Conservation (phyloP, 2,113 vertebrate genomes). For the Podarcis raffonei region DNA sequence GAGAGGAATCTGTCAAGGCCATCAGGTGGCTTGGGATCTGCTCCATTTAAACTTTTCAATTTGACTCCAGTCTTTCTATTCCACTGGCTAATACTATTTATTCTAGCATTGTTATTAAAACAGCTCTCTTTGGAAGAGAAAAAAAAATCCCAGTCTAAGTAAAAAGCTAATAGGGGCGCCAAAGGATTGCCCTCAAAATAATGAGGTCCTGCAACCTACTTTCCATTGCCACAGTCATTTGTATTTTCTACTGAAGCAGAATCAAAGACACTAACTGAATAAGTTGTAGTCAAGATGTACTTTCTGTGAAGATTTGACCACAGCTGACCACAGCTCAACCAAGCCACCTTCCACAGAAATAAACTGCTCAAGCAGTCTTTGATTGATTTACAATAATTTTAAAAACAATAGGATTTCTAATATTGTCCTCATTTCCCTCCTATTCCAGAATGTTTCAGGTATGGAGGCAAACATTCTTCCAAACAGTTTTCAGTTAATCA, state of each 20-base stretch:
- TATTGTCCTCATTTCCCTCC: neutral
- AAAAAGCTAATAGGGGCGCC: neutral
- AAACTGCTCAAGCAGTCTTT: neutral
- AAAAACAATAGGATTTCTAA: neutral
- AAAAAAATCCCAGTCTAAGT: neutral
- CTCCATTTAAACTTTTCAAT: neutral
- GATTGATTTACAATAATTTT: neutral
- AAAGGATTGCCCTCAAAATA: neutral
- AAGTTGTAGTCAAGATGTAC: neutral
- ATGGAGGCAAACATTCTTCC: neutral
- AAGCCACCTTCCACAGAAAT: neutral
- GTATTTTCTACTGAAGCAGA: neutral
- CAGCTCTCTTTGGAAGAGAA: neutral
- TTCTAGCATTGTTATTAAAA: neutral
- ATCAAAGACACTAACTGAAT: constrained; percentile 12
- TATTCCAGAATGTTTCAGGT: neutral
- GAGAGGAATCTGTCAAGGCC: neutral
- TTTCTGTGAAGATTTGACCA: neutral
- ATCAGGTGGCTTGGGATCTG: neutral
- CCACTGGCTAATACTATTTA: neutral
- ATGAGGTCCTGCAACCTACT: neutral
- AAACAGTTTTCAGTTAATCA: neutral
- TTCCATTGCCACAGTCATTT: neutral
- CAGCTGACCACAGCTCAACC: neutral
- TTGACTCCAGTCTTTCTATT: neutral